A percentile compares a stretch with the other conserved stretches of the same genome.
phyloP scores from a whole-genome alignment of 2,888 invertebrate genomes.

The Polydrusus pterygomalis region DNA sequence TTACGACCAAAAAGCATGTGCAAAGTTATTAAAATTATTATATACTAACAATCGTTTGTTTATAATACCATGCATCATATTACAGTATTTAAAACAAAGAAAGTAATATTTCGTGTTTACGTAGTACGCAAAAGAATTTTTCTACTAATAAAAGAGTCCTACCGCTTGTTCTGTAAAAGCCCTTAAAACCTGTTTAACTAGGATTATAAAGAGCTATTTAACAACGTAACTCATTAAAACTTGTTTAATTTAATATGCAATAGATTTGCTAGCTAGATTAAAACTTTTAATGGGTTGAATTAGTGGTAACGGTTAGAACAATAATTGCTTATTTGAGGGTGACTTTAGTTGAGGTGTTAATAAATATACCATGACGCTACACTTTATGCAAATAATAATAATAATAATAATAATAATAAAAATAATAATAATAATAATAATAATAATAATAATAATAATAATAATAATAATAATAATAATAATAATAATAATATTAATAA shows the following conservation, averaged over 20 bases:
- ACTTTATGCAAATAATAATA: not conserved
- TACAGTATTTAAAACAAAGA: too few species aligned
- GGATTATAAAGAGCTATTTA: conserved; percentile 10
- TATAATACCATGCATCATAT: too few species aligned
- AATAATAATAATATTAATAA: too few species aligned
- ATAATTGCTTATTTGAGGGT: not conserved
- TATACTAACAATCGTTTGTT: too few species aligned
- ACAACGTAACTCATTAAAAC: conserved; percentile 21
- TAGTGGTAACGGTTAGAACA: not conserved
- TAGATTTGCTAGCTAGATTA: conserved; percentile 14
- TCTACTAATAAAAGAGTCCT: conserved; percentile 12
- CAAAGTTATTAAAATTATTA: too few species aligned
- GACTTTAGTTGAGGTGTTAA: conserved; percentile 9
- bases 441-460: too few species aligned
- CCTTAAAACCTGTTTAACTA: not conserved
- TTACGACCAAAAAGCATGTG: too few species aligned
- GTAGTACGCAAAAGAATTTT: too few species aligned
- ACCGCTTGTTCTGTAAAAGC: not conserved
- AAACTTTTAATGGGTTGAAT: conserved; percentile 28
- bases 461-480: too few species aligned
- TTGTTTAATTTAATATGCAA: not conserved
- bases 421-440: too few species aligned
- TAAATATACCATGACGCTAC: not conserved
- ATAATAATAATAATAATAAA: too few species aligned
- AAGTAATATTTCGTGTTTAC: too few species aligned